phyloP scores from a whole-genome alignment of 92 coral and sea anemone species.

The Palythoa grandiflora region DNA sequence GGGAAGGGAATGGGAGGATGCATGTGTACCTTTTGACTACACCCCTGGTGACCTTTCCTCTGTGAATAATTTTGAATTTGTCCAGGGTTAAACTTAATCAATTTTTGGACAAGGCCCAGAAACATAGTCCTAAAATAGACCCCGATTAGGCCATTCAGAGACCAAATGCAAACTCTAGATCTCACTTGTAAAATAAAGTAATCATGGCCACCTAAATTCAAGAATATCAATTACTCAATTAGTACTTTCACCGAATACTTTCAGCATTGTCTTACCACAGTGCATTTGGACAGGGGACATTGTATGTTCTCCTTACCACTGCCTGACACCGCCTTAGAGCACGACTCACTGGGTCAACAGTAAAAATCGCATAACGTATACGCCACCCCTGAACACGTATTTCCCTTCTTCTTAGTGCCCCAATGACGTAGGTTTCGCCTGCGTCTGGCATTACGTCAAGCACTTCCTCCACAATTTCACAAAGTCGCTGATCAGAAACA shows the following conservation, averaged over 20 bases:
- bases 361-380: constrained; percentile 64
- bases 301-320: constrained; percentile 64
- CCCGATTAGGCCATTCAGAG: background rate
- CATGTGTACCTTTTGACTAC: constrained; percentile 4
- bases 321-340: constrained; percentile 64
- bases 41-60: background rate
- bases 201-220: constrained; percentile 9
- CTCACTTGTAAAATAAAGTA: background rate
- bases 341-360: constrained; percentile 77
- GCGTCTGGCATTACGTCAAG: constrained; percentile 33
- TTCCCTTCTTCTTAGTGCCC: constrained; percentile 54
- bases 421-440: constrained; percentile 23
- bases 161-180: constrained; percentile 1
- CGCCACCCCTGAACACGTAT: constrained; percentile 72
- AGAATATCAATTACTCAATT: constrained; percentile 15
- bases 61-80: background rate
- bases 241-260: constrained; percentile 2
- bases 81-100: background rate
- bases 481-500: constrained; percentile 26
- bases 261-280: constrained; percentile 57
- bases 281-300: constrained; percentile 74
- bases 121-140: constrained; percentile 11
- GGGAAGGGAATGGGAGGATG: constrained; percentile 6
- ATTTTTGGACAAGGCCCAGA: constrained; percentile 20
- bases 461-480: constrained; percentile 16